Conservation (phyloP, 2,888 invertebrate species). For the Rapana venosa region DNA sequence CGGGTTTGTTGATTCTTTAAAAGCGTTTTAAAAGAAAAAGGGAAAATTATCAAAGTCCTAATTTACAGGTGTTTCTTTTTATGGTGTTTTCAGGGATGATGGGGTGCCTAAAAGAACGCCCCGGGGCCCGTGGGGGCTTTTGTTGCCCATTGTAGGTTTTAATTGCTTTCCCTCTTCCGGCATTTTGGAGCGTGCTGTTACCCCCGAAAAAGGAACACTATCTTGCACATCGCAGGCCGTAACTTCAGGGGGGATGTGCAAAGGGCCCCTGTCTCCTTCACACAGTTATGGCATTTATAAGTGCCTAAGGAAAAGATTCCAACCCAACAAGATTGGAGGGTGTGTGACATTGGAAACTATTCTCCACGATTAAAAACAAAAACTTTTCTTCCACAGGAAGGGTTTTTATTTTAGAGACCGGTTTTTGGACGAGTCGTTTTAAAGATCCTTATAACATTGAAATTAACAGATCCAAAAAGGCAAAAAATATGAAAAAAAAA, state of each 20-base stretch:
- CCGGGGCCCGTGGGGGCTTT: constrained; percentile 61
- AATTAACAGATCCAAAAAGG: constrained; percentile 37
- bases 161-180: constrained; percentile 61
- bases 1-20: no score
- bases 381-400: constrained; percentile 42
- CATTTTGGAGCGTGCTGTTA: constrained; percentile 65
- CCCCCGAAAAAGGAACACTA: constrained; percentile 48
- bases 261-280: constrained; percentile 15
- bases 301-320: constrained; percentile 32
- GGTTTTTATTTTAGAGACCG: constrained; percentile 32
- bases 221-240: not conserved
- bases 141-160: constrained; percentile 62
- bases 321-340: not conserved
- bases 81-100: constrained; percentile 38
- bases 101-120: constrained; percentile 49
- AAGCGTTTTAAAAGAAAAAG: no score
- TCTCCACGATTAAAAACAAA: constrained; percentile 56
- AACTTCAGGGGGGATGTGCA: constrained; percentile 41
- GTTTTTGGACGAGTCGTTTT: constrained; percentile 37
- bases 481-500: constrained; percentile 43
- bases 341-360: constrained; percentile 23
- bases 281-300: constrained; percentile 47
- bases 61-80: no score
- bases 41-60: no score
- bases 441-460: constrained; percentile 34